phyloP scores from a whole-genome alignment of 2,113 vertebrate species.

The Mugil cephalus region DNA sequence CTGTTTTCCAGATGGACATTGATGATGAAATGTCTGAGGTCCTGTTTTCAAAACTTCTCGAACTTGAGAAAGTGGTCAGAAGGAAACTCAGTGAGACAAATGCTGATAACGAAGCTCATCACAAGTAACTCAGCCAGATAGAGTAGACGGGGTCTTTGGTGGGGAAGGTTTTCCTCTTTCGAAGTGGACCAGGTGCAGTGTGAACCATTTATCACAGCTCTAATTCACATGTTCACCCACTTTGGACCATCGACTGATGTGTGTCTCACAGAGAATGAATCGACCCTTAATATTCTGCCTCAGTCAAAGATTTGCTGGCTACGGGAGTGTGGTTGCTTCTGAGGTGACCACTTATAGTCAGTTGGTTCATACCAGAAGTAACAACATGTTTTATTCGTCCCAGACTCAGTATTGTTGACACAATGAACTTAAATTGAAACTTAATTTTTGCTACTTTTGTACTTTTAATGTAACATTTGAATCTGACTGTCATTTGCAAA shows the following conservation, averaged over 20 bases:
- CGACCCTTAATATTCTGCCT: background rate
- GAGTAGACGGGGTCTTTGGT: conserved; percentile 32
- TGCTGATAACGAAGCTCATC: conserved; percentile 5
- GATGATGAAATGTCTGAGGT: conserved; percentile 85
- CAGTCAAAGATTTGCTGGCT: background rate
- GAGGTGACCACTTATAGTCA: background rate
- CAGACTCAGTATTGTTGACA: too few species aligned
- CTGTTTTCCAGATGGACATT: conserved; percentile 87
- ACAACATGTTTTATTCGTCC: background rate
- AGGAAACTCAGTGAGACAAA: conserved; percentile 54
- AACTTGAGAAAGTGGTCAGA: conserved; percentile 84
- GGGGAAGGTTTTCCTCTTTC: background rate
- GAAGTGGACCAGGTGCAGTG: conserved; percentile 2
- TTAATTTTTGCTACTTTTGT: too few species aligned
- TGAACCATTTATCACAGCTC: conserved; percentile 2
- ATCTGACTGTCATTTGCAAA: too few species aligned
- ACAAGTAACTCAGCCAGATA: background rate
- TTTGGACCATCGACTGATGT: background rate
- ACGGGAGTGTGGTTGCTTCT: too few species aligned
- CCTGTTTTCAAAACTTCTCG: conserved; percentile 86
- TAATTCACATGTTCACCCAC: background rate
- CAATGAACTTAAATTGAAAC: too few species aligned
- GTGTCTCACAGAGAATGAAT: conserved; percentile 9
- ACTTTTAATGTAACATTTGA: too few species aligned
- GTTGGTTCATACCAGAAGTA: background rate